Conservation (phyloP, 2,113 vertebrate genomes). For the Eublepharis macularius region DNA sequence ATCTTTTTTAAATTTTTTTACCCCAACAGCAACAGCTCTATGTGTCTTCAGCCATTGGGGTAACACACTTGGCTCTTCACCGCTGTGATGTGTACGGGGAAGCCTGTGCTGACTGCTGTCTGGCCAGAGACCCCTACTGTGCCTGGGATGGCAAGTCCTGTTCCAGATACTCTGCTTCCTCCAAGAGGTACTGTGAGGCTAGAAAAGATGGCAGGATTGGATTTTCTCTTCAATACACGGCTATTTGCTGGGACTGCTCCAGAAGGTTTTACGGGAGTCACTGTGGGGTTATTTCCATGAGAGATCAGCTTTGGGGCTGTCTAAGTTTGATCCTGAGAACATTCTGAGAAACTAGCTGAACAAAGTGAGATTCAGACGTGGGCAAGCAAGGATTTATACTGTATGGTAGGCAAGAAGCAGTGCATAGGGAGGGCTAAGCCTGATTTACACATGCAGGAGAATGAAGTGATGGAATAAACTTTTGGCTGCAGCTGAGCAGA, state of each 20-base stretch:
- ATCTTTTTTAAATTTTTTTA: constrained; percentile 28
- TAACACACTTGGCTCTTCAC: constrained; percentile 95
- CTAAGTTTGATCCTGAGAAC: not conserved
- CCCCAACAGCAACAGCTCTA: constrained; percentile 94
- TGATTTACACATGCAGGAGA: too few species aligned
- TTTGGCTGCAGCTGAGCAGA: too few species aligned
- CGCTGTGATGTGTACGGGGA: constrained; percentile 94
- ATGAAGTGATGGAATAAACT: too few species aligned
- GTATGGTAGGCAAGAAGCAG: not conserved
- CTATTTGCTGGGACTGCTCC: not conserved
- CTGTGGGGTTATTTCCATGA: not conserved
- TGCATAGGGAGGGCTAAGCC: not conserved
- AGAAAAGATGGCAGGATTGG: not conserved
- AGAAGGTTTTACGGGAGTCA: not conserved
- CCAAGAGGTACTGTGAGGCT: constrained; percentile 84
- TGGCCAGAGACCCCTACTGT: constrained; percentile 95
- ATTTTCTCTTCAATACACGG: too few species aligned
- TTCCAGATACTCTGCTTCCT: constrained; percentile 93
- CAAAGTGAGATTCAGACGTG: not conserved
- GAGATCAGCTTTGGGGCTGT: not conserved
- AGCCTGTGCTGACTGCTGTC: constrained; percentile 95
- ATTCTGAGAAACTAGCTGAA: not conserved
- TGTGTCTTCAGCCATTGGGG: constrained; percentile 88
- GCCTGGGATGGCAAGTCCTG: constrained; percentile 98
- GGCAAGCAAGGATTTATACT: not conserved